Evolutionary conservation across 2,797 vertebrate species (phyloP), one percentile per base, ranked within the genome.

Genomic region (Chlorospingus semifuscus): DNA sequence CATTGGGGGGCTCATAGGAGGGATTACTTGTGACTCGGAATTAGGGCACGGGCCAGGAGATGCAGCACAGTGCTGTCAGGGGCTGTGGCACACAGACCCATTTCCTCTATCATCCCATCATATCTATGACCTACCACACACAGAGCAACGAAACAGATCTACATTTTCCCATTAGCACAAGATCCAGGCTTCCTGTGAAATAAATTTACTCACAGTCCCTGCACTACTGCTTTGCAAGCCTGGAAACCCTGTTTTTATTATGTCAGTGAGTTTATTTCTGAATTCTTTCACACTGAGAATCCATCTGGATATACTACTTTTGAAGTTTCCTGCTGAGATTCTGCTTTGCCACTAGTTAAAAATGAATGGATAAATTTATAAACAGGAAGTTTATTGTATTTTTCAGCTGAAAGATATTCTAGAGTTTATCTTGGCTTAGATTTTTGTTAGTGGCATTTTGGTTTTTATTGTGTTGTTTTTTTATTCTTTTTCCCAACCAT

Each of bases 51-150:
- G 95, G 88, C 89, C 93, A 96, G 96, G 98, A 97, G 98, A 97
- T 98, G 98, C 97, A 98, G 96, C 94, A 97, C 98, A 98, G 96
- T 98, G 97, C 98, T 98, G 96, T 98, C 98, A 98, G 96, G 97
- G 96, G 96, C 97, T 96, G 97, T 97, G 97, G 97, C 98, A 96
- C 77, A 86, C 53, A 83, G 95, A 98, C 98, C 95, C 85, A 96
- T 97, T 98, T 96, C 86, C 95, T 98, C 98, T 98, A 97, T 97
- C 97, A 96, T 93, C 53, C 96, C 84, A 93, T 97, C 93, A 93
- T 97, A 96, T 97, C 93, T 97, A 77, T 83, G 97, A 95, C 78
- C 89, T 94, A 95, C 93, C 96, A 97, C 97, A 97, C 88, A 77
- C 46, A 86, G 87, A 92, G 94, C 90, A 93, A 97, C 3, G 81